phyloP scores from a whole-genome alignment of 2,113 vertebrate genomes.

The Clarias macrocephalus region DNA sequence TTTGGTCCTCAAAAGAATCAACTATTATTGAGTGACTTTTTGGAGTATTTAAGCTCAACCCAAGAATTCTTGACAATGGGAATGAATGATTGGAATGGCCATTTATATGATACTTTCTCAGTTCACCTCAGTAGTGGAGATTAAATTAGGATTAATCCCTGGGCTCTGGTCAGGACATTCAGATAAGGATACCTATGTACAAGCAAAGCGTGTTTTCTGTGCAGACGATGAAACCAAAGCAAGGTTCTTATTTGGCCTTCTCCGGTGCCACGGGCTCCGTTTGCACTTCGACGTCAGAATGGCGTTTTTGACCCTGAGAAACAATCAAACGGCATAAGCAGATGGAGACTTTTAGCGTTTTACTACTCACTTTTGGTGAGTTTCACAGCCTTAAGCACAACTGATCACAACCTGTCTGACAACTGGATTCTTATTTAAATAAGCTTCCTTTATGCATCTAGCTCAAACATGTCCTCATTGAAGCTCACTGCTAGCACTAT shows the following conservation, averaged over 20 bases:
- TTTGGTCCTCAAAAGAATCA: background rate
- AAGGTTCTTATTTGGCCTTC: slow-evolving; percentile 84
- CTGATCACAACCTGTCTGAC: slow-evolving; percentile 46
- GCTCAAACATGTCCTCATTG: slow-evolving; percentile 34
- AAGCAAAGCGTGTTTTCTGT: slow-evolving; percentile 41
- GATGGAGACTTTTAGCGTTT: background rate
- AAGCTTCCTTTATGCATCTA: slow-evolving; percentile 22
- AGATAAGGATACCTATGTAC: slow-evolving; percentile 33
- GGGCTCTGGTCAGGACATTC: slow-evolving; percentile 31
- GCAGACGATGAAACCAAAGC: slow-evolving; percentile 28
- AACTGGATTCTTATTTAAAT: slow-evolving; percentile 38
- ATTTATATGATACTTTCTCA: slow-evolving; percentile 23
- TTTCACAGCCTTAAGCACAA: slow-evolving; percentile 44
- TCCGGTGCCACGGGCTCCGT: slow-evolving; percentile 84
- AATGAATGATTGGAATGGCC: background rate
- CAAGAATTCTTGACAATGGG: background rate
- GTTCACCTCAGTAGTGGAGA: slow-evolving; percentile 21
- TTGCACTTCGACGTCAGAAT: slow-evolving; percentile 86
- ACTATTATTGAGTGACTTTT: background rate
- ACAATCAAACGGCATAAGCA: slow-evolving; percentile 37
- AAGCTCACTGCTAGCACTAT: background rate
- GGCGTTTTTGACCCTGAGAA: slow-evolving; percentile 86
- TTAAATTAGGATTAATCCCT: background rate
- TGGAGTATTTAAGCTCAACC: background rate
- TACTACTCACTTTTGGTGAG: background rate